Percentiles rank a stretch among this genome's conserved stretches.
These are phyloP conservation scores for Parauchenoglanis punctatus DNA, from an alignment of 2,797 vertebrate genomes.

Conservation along the genomic window DNA sequence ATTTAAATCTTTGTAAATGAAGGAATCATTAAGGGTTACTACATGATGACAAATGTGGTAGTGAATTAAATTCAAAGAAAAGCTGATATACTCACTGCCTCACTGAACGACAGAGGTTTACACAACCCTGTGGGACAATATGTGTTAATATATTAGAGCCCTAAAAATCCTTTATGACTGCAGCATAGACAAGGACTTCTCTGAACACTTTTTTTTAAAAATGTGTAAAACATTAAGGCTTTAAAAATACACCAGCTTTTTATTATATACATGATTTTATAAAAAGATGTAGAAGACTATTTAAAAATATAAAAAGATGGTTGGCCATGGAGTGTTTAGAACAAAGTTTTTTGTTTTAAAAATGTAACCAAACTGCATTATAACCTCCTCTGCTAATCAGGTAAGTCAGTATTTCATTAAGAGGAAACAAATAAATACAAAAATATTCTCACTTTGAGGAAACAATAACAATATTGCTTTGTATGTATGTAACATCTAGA, in stretches of 20 bases:
- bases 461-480: background rate
- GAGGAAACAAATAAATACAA: background rate
- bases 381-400: background rate
- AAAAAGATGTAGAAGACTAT: background rate
- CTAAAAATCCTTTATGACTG: constrained; percentile 46
- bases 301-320: background rate
- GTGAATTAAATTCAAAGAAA: background rate
- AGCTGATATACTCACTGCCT: background rate
- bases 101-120: background rate
- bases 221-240: background rate
- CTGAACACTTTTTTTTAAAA: background rate
- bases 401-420: background rate
- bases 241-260: background rate
- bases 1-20: background rate
- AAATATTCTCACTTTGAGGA: background rate
- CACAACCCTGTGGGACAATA: background rate
- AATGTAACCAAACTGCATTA: background rate
- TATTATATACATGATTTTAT: background rate
- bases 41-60: background rate
- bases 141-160: background rate
- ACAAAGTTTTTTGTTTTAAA: background rate
- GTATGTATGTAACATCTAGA: background rate
- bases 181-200: background rate
- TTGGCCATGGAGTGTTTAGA: background rate
- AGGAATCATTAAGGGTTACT: background rate